Base-by-base conservation (phyloP, 1,140 invertebrate genomes). In the Ceratitis capitata region DNA sequence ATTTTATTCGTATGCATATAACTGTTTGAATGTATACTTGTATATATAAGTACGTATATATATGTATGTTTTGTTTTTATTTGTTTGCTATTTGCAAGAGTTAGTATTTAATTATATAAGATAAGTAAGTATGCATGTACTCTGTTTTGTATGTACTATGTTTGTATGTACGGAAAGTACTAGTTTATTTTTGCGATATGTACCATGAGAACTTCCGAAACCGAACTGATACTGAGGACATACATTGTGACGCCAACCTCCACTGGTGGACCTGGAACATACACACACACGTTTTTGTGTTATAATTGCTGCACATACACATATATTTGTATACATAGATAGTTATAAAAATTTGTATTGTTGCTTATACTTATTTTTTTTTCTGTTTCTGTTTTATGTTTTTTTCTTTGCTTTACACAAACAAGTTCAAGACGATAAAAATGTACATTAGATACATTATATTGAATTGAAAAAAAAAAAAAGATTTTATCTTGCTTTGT, bases 161-260 rank as follows among this genome's bases (percentile, higher is more conserved):
- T 74, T 39, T 74, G 64, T n/a, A 74, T 74, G 64, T 74, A 78
- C 69, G 69, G n/a, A n/a, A n/a, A 45, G 69, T 78, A 78, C 45
- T 78, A 23, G 45, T 35, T 78, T 78, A 45, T 45, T 78, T 74
- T 78, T 45, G 69, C 69, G 69, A 74, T 85, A 92, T 92, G 95
- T 97, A 98, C 98, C 98, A 99, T 99, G 94, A 97, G 95, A 92
- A 99, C 98, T 96, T 99, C 98, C 93, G 98, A 98, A 93, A 99
- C 97, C 93, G 98, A 98, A 95, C 97, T 98, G 94, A 99, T 98
- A 95, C 97, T 98, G 93, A 98, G 96, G 93, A 99, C 97, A 95
- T 97, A 98, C 96, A 98, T 98, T 93, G 98, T 98, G 94, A 99
- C 97, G 92, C 97, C 97, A 92, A 98, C 97, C 94, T 97, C 96